Percentiles rank a stretch among this genome's conserved stretches.
phyloP scores from a whole-genome alignment of 2,113 vertebrate species.

The Phaethon lepturus region DNA sequence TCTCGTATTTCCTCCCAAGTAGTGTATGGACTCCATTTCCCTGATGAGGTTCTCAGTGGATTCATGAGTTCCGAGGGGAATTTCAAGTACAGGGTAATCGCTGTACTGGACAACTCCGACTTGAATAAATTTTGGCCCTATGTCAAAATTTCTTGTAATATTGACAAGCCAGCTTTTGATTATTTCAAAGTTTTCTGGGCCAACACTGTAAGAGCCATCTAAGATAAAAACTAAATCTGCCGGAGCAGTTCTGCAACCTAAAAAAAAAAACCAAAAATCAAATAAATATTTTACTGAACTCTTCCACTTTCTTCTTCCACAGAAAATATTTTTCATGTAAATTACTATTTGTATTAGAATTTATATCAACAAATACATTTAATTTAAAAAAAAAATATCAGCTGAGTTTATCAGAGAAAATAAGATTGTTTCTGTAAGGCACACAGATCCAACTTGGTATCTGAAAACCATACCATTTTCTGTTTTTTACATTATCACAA shows the following conservation, averaged over 20 bases:
- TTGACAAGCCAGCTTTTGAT: conserved; percentile 96
- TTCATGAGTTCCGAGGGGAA: conserved; percentile 86
- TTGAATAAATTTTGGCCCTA: conserved; percentile 94
- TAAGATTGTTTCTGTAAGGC: not conserved
- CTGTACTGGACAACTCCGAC: conserved; percentile 97
- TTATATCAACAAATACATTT: not conserved
- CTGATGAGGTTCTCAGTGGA: conserved; percentile 82
- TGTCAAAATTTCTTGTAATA: conserved; percentile 93
- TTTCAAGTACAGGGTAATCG: conserved; percentile 90
- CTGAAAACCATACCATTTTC: not conserved
- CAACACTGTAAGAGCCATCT: conserved; percentile 96
- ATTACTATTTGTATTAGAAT: not conserved
- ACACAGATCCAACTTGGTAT: not conserved
- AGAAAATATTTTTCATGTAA: not conserved
- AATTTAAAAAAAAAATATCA: not conserved
- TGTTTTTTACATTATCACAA: not conserved
- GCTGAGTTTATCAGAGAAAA: not conserved
- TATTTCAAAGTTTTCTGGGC: conserved; percentile 95
- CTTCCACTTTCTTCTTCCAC: not conserved
- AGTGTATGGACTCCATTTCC: conserved; percentile 89
- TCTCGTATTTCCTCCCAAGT: conserved; percentile 93
- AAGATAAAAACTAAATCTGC: conserved; percentile 96
- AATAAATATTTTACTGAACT: not conserved
- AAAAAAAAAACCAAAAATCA: not conserved
- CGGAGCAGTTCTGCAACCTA: conserved; percentile 93